Evolutionary conservation across 2,888 invertebrate species (phyloP).

Genomic region (Leptinotarsa tumamoca): DNA sequence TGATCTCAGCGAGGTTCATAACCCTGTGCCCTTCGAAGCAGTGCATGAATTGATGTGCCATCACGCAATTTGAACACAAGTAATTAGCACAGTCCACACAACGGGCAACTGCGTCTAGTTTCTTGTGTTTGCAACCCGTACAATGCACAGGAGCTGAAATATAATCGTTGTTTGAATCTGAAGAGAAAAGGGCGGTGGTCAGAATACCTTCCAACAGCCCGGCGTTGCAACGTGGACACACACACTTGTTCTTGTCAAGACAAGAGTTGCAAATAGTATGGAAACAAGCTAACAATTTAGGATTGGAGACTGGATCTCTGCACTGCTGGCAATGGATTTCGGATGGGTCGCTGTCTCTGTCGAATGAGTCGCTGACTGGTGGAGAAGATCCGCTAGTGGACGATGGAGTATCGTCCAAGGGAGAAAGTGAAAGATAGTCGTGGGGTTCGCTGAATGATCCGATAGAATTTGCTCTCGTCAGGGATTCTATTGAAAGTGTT

Average conservation of each 20-base stretch:
- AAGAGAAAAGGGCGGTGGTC: constrained; percentile 44
- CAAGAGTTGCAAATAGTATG: constrained; percentile 89
- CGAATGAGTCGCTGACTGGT: constrained; percentile 86
- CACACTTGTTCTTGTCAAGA: constrained; percentile 82
- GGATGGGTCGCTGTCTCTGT: constrained; percentile 69
- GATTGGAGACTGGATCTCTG: constrained; percentile 80
- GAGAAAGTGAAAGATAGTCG: constrained; percentile 76
- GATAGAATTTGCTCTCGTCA: constrained; percentile 91
- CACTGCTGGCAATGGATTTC: constrained; percentile 74
- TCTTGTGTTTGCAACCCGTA: constrained; percentile 96
- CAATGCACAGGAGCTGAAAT: constrained; percentile 76
- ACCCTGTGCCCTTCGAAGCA: constrained; percentile 98
- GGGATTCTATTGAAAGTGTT: constrained; percentile 93
- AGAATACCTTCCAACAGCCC: constrained; percentile 65
- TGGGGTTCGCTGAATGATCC: constrained; percentile 86
- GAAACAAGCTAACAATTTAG: constrained; percentile 83
- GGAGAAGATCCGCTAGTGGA: constrained; percentile 90
- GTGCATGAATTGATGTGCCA: constrained; percentile 99
- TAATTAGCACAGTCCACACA: constrained; percentile 97
- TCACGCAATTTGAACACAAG: constrained; percentile 96
- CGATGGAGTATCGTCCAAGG: constrained; percentile 77
- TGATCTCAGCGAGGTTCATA: constrained; percentile 76
- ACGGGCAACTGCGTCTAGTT: constrained; percentile 93
- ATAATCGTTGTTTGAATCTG: constrained; percentile 57
- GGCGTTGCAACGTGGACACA: constrained; percentile 77